phyloP scores from a whole-genome alignment of 2,888 invertebrate species.

The Philereme vetulata region DNA sequence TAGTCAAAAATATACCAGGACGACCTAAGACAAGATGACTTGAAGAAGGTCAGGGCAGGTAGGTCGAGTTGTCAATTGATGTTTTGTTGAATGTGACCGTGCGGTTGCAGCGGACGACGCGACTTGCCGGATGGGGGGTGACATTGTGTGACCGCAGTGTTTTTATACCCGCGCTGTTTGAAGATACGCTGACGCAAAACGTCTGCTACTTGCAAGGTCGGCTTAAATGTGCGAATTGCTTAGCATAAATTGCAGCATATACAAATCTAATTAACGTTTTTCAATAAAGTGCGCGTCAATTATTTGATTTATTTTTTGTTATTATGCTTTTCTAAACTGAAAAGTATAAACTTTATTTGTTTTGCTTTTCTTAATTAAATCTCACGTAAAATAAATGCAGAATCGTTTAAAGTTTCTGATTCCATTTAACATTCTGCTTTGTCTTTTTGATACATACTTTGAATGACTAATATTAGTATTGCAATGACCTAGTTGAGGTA shows the following conservation, averaged over 20 bases:
- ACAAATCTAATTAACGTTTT: constrained; percentile 15
- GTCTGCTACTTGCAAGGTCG: constrained; percentile 64
- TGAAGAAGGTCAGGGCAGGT: constrained; percentile 55
- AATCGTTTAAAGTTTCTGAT: too few relatives aligned
- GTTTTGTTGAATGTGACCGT: constrained; percentile 70
- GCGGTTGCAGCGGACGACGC: constrained; percentile 40
- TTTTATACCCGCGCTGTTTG: constrained; percentile 66
- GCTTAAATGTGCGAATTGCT: constrained; percentile 44
- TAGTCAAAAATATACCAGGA: constrained; percentile 19
- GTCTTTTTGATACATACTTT: too few relatives aligned
- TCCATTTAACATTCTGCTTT: too few relatives aligned
- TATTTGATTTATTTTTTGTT: too few relatives aligned
- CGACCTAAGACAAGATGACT: constrained; percentile 47
- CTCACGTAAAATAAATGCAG: too few relatives aligned
- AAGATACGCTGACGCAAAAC: constrained; percentile 69
- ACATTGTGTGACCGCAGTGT: constrained; percentile 75
- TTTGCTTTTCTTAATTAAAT: too few relatives aligned
- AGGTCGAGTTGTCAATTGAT: constrained; percentile 63
- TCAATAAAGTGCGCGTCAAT: too few relatives aligned
- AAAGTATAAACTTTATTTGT: too few relatives aligned
- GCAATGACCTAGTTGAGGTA: too few relatives aligned
- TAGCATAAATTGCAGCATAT: constrained; percentile 20
- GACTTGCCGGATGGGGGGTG: constrained; percentile 75
- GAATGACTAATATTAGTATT: too few relatives aligned
- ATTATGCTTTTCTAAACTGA: too few relatives aligned